Conservation (phyloP, 1,140 invertebrate genomes). For the Ctenoplectra terminalis region DNA sequence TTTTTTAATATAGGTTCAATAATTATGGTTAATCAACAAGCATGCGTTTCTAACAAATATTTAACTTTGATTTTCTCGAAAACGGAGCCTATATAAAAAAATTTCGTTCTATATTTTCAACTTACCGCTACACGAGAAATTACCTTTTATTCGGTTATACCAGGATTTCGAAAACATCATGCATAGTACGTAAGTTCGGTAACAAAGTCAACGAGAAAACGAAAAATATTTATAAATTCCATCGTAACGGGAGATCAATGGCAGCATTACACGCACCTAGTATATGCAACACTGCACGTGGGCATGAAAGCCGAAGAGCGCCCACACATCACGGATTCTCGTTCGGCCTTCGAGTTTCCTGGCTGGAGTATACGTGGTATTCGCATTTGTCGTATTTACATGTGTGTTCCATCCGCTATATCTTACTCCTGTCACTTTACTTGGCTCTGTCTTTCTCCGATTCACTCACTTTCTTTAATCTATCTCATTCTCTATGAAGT, state of each 20-base stretch:
- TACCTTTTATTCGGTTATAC: too few species aligned
- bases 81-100: too few species aligned
- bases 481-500: background rate
- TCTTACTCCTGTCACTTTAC: slow-evolving; percentile 3
- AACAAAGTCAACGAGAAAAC: too few species aligned
- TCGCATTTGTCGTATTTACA: slow-evolving; percentile 19
- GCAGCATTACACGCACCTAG: background rate
- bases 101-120: too few species aligned
- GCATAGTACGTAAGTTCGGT: too few species aligned
- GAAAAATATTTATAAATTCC: background rate
- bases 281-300: slow-evolving; percentile 53
- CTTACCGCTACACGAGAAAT: too few species aligned
- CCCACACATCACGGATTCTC: slow-evolving; percentile 63
- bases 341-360: slow-evolving; percentile 59
- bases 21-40: too few species aligned
- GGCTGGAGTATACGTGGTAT: slow-evolving; percentile 18
- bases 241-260: background rate
- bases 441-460: background rate
- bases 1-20: too few species aligned
- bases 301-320: slow-evolving; percentile 49
- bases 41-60: too few species aligned
- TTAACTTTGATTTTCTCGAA: too few species aligned
- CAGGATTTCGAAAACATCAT: too few species aligned
- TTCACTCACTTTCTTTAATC: background rate
- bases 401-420: slow-evolving; percentile 14